phyloP scores from a whole-genome alignment of 1,140 invertebrate genomes.

The Saxidomus purpurata region DNA sequence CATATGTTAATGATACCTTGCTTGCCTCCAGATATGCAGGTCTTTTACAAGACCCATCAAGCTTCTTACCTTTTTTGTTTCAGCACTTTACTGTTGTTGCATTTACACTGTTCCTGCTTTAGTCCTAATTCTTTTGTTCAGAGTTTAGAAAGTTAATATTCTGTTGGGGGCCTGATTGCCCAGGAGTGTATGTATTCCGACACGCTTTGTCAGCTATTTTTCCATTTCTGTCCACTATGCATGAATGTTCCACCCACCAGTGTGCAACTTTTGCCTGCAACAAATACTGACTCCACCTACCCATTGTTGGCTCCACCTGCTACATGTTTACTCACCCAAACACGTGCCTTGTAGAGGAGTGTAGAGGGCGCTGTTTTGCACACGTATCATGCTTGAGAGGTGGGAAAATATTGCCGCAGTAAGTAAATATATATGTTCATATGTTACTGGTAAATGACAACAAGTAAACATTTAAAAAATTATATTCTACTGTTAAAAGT shows the following conservation, averaged over 20 bases:
- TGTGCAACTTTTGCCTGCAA: background rate
- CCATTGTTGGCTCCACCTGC: constrained; percentile 37
- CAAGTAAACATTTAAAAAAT: too few species aligned
- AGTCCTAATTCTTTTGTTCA: constrained; percentile 15
- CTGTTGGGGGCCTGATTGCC: background rate
- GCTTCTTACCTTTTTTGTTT: constrained; percentile 34
- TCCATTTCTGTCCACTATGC: constrained; percentile 1
- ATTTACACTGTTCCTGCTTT: constrained; percentile 18
- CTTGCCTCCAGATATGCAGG: constrained; percentile 29
- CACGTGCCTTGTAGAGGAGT: constrained; percentile 34
- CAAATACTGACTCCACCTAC: constrained; percentile 18
- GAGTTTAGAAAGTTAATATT: background rate
- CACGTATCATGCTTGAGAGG: constrained; percentile 36
- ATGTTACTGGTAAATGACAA: background rate
- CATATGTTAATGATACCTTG: constrained; percentile 9
- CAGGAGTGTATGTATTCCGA: background rate
- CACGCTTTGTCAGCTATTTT: background rate
- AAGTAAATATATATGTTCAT: constrained; percentile 33
- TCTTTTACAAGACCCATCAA: background rate
- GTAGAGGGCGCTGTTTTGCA: constrained; percentile 34
- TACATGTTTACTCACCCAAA: constrained; percentile 34
- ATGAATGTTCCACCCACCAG: constrained; percentile 41
- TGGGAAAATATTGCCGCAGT: constrained; percentile 35
- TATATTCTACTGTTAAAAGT: too few species aligned
- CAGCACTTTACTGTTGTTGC: constrained; percentile 38